phyloP scores from a whole-genome alignment of 2,888 invertebrate genomes.

The Tholera decimalis region DNA sequence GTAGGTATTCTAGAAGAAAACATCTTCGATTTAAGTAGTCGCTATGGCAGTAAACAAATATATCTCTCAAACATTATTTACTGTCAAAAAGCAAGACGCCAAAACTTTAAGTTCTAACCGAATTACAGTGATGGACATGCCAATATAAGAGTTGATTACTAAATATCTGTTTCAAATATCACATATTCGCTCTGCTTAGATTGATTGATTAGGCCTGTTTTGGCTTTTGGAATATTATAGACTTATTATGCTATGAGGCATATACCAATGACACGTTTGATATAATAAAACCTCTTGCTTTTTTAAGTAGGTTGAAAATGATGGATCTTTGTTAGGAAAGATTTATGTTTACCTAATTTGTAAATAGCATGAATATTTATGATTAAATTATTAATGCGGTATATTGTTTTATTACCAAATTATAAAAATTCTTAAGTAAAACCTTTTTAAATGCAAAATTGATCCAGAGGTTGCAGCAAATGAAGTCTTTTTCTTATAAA shows the following conservation, averaged over 20 bases:
- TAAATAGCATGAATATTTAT: not conserved
- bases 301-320: conserved; percentile 1
- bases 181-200: no score
- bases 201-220: no score
- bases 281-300: not conserved
- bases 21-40: no score
- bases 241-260: not conserved
- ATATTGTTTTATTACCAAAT: not conserved
- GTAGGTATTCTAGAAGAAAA: no score
- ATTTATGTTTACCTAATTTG: conserved; percentile 5
- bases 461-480: not conserved
- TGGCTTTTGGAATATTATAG: not conserved
- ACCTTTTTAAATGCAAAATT: no score
- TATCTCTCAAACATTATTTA: no score
- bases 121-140: not conserved
- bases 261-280: not conserved
- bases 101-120: not conserved
- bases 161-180: not conserved
- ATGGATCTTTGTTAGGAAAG: not conserved
- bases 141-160: not conserved
- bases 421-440: no score
- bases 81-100: not conserved
- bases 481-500: not conserved
- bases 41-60: no score
- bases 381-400: not conserved